phyloP scores from a whole-genome alignment of 2,888 invertebrate genomes.

The Nomada ruficornis region DNA sequence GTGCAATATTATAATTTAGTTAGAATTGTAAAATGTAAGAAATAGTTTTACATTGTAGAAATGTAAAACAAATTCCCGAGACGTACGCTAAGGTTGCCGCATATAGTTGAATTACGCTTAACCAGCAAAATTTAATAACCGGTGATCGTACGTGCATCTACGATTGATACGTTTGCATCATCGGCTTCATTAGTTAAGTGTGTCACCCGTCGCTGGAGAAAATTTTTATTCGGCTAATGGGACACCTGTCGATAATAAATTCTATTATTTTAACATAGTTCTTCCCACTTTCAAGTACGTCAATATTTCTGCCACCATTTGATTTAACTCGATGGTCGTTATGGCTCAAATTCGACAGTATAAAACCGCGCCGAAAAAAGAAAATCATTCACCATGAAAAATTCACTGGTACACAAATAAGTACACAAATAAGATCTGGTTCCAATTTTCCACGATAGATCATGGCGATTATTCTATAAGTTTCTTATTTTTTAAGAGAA shows the following conservation, averaged over 20 bases:
- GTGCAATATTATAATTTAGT: too few relatives aligned
- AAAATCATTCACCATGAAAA: background rate
- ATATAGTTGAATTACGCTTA: background rate
- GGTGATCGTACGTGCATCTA: too few relatives aligned
- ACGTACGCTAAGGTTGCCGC: background rate
- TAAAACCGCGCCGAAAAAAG: background rate
- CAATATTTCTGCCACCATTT: background rate
- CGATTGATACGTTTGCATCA: background rate
- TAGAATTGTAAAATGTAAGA: too few relatives aligned
- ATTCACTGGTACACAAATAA: background rate
- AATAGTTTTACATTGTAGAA: too few relatives aligned
- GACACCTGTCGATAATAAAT: background rate
- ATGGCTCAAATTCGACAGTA: background rate
- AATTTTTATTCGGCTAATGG: background rate
- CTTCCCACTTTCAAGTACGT: background rate
- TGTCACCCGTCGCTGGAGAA: background rate
- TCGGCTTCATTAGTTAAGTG: background rate
- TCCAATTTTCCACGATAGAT: too few relatives aligned
- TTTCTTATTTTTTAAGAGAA: conserved; percentile 4
- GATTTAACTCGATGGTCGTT: background rate
- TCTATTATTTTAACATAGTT: background rate
- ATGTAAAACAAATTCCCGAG: background rate
- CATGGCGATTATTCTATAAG: background rate
- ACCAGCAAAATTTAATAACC: too few relatives aligned
- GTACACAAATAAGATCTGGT: too few relatives aligned